These are phyloP conservation scores for Balaenoptera acutorostrata DNA, from an alignment of 2,113 vertebrate species.

Conservation along the genomic window DNA sequence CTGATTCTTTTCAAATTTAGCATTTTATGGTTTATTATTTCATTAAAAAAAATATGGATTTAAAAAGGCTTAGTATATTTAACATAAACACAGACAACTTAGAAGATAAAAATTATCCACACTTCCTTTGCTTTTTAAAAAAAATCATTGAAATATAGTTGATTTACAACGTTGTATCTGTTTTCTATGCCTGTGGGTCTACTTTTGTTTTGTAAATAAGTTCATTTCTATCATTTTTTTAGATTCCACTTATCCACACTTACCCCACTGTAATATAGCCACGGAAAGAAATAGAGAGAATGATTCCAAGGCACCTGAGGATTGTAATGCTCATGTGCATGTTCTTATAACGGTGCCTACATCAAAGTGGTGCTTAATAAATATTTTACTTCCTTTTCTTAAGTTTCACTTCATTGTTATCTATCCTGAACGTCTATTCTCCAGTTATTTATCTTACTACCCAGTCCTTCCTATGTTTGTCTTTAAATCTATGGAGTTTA, in stretches of 20 bases:
- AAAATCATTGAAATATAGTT: not conserved
- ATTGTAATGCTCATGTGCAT: not conserved
- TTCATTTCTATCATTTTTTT: not conserved
- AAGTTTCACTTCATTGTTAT: not conserved
- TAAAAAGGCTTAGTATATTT: not conserved
- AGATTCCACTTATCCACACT: not conserved
- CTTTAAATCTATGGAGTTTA: not conserved
- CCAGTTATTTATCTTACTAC: not conserved
- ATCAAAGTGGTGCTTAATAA: not conserved
- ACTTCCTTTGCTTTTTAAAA: not conserved
- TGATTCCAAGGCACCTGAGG: not conserved
- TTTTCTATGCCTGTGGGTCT: not conserved
- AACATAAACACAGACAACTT: not conserved
- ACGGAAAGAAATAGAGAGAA: not conserved
- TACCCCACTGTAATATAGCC: not conserved
- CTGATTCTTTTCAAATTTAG: not conserved
- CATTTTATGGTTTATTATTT: not conserved
- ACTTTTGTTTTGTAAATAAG: not conserved
- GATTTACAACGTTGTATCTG: not conserved
- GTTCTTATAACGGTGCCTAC: fast-evolving
- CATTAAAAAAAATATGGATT: not conserved
- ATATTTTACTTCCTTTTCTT: not conserved
- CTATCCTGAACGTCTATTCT: not conserved
- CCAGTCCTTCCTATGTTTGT: not conserved
- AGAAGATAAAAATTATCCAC: not conserved